Base-by-base conservation (phyloP, 2,113 vertebrate genomes). In the Oryzias woworae region DNA sequence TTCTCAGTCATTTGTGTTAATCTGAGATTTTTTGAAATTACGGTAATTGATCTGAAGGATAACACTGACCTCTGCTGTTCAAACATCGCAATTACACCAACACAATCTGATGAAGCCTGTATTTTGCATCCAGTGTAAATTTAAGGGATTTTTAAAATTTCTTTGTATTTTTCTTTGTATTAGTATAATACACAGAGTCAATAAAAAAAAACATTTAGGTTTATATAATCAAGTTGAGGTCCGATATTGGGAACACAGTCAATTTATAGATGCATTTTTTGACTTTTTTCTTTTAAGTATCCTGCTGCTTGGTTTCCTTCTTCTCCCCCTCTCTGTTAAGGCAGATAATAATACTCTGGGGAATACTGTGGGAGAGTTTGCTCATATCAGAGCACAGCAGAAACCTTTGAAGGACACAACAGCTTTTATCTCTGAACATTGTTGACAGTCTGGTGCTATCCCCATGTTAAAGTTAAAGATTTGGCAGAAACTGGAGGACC, bases 1-100 rank as follows among this genome's bases (percentile, higher is more conserved):
- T n/a, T 63, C 26, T 16, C 3, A 5, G 46, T 28, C 18, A 16
- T 17, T 14, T 7, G 1, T 66, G 18, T 12, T 6, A 5, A 5
- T 52, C 5, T 26, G 22, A 22, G 26, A 28, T 28, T 28, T 1
- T 48, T 12, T n/a, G 0, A 53, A 14, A 3, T 20, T 20, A 20
- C 20, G 20, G 14, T 14, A 41, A 53, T 3, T 5, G 12, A 45
- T 12, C 6, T 61, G 14, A 71, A 8, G 41, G 3, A 14, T 12
- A 48, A 65, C 53, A 57, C n/a, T 17, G 66, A 53, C 73, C 0
- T 48, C 78, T 76, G 23, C 28, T 63, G 70, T 16, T 2, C 16
- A 8, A 18, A 22, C 0, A 14, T 7, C 14, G 42, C 7, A 52
- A 22, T 28, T 65, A 50, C 57, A 66, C 22, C 7, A 12, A 36